Evolutionary conservation across 2,888 invertebrate species (phyloP).

Genomic region (Incurvaria masculella): DNA sequence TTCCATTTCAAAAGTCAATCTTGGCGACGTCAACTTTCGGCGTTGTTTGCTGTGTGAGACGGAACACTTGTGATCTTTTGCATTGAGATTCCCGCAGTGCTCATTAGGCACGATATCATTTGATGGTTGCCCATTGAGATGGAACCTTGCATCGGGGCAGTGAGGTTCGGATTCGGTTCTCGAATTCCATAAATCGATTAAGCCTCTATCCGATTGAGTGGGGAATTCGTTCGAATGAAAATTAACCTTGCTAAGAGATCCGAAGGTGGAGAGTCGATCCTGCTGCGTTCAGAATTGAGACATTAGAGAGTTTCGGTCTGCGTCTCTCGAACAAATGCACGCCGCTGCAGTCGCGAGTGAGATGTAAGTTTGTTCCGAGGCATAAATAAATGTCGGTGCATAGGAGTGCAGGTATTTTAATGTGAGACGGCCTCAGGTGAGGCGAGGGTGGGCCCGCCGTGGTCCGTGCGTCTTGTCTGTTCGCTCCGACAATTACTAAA

Average conservation of each 20-base stretch:
- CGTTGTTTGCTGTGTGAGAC: no score
- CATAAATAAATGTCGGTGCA: constrained; percentile 39
- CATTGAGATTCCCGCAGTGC: background rate
- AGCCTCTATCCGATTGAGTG: background rate
- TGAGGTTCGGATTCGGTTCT: background rate
- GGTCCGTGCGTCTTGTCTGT: background rate
- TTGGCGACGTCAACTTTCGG: no score
- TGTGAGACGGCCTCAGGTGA: background rate
- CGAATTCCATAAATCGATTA: background rate
- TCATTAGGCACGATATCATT: background rate
- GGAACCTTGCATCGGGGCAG: background rate
- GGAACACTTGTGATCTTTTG: background rate
- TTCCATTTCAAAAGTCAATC: no score
- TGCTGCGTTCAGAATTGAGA: constrained; percentile 34
- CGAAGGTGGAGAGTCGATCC: background rate
- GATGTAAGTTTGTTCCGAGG: constrained; percentile 45
- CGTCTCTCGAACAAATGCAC: constrained; percentile 56
- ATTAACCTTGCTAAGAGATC: no score
- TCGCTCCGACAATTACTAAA: constrained; percentile 47
- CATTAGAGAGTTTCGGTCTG: constrained; percentile 52
- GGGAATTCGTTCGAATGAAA: no score
- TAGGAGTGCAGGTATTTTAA: background rate
- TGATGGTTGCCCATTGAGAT: background rate
- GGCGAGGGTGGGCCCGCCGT: background rate
- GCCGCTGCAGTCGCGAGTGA: constrained; percentile 40